These are phyloP conservation scores for Amazona guildingii DNA, from an alignment of 2,113 vertebrate species.

Conservation along the genomic window DNA sequence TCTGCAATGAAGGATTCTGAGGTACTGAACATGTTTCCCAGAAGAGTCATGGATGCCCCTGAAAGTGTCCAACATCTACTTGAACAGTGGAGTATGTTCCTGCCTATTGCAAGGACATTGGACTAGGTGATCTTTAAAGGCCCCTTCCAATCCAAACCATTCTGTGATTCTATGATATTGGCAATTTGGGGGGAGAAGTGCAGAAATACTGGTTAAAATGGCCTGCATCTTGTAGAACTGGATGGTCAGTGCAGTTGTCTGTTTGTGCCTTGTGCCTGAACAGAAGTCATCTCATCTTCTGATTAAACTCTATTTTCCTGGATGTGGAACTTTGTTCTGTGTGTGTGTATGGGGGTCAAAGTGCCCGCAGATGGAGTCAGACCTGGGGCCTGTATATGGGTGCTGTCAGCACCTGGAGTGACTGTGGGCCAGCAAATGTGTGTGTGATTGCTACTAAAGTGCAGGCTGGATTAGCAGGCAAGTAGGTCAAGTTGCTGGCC, in stretches of 20 bases:
- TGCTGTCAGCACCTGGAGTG: not conserved
- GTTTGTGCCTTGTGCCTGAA: not conserved
- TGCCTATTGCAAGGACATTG: not conserved
- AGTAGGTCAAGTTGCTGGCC: not conserved
- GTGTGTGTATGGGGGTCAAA: not conserved
- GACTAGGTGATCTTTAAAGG: not conserved
- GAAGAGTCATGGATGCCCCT: not conserved
- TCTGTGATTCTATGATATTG: not conserved
- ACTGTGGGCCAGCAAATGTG: not conserved
- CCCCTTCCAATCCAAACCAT: not conserved
- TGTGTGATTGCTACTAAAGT: not conserved
- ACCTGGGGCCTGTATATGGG: not conserved
- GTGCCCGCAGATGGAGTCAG: not conserved
- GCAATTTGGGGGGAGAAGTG: not conserved
- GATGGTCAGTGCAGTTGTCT: not conserved
- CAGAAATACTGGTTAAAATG: not conserved
- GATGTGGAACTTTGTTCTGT: not conserved
- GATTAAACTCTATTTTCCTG: not conserved
- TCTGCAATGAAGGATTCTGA: not conserved
- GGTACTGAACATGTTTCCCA: not conserved
- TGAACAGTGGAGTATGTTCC: not conserved
- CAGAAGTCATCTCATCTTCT: not conserved
- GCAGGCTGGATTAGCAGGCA: not conserved
- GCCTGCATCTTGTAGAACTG: not conserved
- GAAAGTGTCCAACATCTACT: not conserved